Conservation (phyloP, 2,888 invertebrate genomes). For the Xanthorhoe spadicearia region DNA sequence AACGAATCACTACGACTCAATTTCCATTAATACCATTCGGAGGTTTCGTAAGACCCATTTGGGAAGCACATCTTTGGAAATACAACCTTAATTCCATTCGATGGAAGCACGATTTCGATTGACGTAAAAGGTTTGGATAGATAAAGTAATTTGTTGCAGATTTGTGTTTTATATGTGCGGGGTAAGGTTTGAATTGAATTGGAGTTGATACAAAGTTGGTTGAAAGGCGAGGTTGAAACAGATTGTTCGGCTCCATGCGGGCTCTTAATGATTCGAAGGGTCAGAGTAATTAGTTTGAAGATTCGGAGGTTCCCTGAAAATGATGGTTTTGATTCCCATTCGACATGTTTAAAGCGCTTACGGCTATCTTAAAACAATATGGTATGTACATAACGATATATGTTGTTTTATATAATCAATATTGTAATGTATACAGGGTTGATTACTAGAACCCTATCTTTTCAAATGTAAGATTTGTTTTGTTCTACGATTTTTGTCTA, state of each 20-base stretch:
- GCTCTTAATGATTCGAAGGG: constrained; percentile 20
- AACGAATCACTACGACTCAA: constrained; percentile 22
- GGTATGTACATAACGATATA: too few relatives aligned
- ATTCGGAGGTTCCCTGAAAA: not conserved
- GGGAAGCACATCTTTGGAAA: constrained; percentile 5
- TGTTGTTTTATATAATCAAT: too few relatives aligned
- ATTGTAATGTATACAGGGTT: too few relatives aligned
- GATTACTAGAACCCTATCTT: too few relatives aligned
- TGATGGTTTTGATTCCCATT: not conserved
- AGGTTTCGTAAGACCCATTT: constrained; percentile 11
- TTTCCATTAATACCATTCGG: constrained; percentile 13
- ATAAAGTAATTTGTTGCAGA: constrained; percentile 24
- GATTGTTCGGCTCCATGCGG: constrained; percentile 21
- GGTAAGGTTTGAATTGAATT: constrained; percentile 22
- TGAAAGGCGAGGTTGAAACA: constrained; percentile 17
- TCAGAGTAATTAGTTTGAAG: constrained; percentile 13
- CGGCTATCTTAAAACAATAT: not conserved
- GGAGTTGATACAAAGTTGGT: constrained; percentile 19
- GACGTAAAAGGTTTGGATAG: constrained; percentile 2
- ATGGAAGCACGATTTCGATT: constrained; percentile 14
- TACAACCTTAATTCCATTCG: constrained; percentile 9
- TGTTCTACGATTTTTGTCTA: too few relatives aligned
- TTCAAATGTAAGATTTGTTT: too few relatives aligned
- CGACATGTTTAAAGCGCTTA: not conserved
- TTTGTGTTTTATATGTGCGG: constrained; percentile 20